phyloP scores from a whole-genome alignment of 2,888 invertebrate genomes.

The Steinernema carpocapsae region DNA sequence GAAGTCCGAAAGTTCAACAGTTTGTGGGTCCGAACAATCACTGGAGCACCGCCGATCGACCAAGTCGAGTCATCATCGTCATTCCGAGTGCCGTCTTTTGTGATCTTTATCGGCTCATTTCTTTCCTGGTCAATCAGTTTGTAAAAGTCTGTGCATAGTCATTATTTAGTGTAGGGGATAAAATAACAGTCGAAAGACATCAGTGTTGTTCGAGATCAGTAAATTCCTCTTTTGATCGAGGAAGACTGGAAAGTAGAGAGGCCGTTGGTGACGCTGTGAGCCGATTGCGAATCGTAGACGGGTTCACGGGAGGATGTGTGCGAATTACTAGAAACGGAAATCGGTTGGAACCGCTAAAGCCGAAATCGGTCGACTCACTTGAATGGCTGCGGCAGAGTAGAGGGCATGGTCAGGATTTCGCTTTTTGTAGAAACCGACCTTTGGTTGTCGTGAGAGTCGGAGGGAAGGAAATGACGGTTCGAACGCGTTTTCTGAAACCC shows the following conservation, averaged over 20 bases:
- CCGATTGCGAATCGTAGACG: conserved; percentile 16
- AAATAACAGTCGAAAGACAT: conserved; percentile 5
- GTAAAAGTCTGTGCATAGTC: not conserved
- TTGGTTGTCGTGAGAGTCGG: not conserved
- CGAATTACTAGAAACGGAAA: not conserved
- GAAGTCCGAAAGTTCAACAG: conserved; percentile 18
- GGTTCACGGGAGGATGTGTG: conserved; percentile 1
- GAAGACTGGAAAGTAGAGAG: conserved; percentile 27
- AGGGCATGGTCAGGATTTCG: conserved; percentile 5
- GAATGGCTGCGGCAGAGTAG: conserved; percentile 15
- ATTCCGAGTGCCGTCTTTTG: too few relatives aligned
- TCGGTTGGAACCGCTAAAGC: not conserved
- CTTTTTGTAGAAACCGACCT: not conserved
- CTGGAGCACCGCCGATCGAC: not conserved
- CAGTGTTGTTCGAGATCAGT: not conserved
- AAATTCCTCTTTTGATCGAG: not conserved
- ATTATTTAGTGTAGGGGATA: not conserved
- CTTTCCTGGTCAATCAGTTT: too few relatives aligned
- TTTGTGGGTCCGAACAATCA: not conserved
- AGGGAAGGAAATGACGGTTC: not conserved
- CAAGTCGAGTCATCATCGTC: too few relatives aligned
- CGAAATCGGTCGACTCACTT: not conserved
- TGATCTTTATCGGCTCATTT: too few relatives aligned
- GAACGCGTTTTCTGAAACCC: not conserved
- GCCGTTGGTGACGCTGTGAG: not conserved